Evolutionary conservation across 2,888 invertebrate species (phyloP).

Genomic region (Rotaria macrura): DNA sequence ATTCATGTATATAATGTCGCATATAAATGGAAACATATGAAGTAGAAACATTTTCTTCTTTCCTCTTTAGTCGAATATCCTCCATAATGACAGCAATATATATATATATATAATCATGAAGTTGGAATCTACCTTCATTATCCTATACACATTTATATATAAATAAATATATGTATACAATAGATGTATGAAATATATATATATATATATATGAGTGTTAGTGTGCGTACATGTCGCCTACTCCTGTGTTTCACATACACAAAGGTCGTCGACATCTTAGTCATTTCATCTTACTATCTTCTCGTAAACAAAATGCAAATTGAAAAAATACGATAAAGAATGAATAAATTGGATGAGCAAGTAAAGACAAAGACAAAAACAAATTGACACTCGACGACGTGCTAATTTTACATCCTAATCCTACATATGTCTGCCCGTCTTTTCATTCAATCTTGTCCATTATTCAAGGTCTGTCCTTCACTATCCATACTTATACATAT

Average conservation of each 20-base stretch:
- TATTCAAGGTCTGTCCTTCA: not conserved
- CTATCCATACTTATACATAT: not conserved
- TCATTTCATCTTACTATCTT: not conserved
- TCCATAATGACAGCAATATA: not conserved
- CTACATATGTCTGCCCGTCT: not conserved
- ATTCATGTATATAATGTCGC: not conserved
- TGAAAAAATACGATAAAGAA: slow-evolving; percentile 7
- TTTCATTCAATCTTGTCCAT: not conserved
- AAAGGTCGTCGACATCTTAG: slow-evolving; percentile 10
- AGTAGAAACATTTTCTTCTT: not conserved
- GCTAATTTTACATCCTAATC: slow-evolving; percentile 1
- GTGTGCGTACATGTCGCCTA: not conserved
- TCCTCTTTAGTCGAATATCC: not conserved
- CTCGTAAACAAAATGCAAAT: slow-evolving; percentile 6
- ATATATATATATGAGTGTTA: slow-evolving; percentile 1
- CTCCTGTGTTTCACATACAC: not conserved
- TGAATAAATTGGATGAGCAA: slow-evolving; percentile 1
- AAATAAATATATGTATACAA: not conserved
- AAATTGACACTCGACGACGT: slow-evolving; percentile 7
- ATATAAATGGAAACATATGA: not conserved
- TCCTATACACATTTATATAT: not conserved
- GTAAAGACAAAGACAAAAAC: not conserved
- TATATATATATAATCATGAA: not conserved
- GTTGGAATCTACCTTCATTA: not conserved
- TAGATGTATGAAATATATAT: not conserved